Evolutionary conservation across 35 echinoderm and acorn worm genomes (phyloP), one percentile per base, ranked within the genome.

Genomic region (Apostichopus parvimensis): DNA sequence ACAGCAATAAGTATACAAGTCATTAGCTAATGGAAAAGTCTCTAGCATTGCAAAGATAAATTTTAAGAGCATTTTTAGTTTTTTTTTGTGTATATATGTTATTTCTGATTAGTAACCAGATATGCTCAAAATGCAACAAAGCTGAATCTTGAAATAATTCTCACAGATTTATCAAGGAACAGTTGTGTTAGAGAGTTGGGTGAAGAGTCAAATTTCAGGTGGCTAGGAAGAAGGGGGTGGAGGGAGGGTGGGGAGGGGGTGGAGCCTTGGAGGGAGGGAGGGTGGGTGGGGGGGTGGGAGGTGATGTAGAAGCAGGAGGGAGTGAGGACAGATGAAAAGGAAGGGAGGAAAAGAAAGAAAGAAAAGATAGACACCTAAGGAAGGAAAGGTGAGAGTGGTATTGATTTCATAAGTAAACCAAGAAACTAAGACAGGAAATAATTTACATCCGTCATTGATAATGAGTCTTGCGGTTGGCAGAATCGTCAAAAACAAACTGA

Each of bases 11-110:
- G 11, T 68, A 4, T 68, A 18, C 64, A 68, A 68, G 64, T 68
- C 64, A 68, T 68, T 68, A 68, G 64, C 64, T 68, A 68, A 68
- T 68, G 64, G 64, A 68, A 68, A 68, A 68, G 18, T 68, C 64
- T 68, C 64, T 68, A 14, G 0, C 34, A 45, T 45, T 45, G 34
- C 34, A 45, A 45, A 45, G 34, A 45, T 45, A 45, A 45, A 45
- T 45, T 45, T 45, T 45, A 45, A 45, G 34, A 45, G 34, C 34
- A 45, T 45, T 45, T 45, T 45, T 45, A 45, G 34, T 45, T 45
- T 45, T 45, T 45, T 45, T 45, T 45, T 45, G 34, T 45, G 34
- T 45, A 45, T 45, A 0, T 45, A 45, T 45, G 3, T 45, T 45
- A 4, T 45, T 45, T 68, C 11, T 68, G 11, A 68, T 68, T 68